Base-by-base conservation (phyloP, 2,797 vertebrate genomes). In the Pelobates cultripes region DNA sequence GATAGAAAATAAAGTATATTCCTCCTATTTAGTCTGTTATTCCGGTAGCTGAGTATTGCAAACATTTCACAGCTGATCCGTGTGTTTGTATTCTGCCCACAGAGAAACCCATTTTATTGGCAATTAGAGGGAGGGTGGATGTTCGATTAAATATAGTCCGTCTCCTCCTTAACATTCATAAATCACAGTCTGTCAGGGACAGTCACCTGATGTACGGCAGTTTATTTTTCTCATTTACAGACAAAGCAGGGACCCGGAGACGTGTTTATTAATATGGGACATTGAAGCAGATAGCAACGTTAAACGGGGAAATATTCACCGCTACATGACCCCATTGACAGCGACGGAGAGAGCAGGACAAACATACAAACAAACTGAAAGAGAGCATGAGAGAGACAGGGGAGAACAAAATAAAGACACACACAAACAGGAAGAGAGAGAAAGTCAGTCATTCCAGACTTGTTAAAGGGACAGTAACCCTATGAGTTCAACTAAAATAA, bases 81-180 rank as follows among this genome's bases (percentile, higher is more conserved):
- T 5, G 45, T 47, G 45, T 15, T 57, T 57, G 3, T 57, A 57
- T 4, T 57, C 55, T 14, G 13, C 55, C 55, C 55, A 57, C 55
- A 57, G 9, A 40, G 53, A 85, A 81, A 88, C 80, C 74, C 61
- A 86, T 82, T 89, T 87, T 79, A 79, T 61, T 69, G 76, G 75
- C 74, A 89, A 91, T 90, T 89, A 91, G 79, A 76, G 53, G 79
- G 82, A 87, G 88, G 88, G 88, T 84, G 86, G 81, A 86, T 87
- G 86, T 78, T 80, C 76, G 55, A 68, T 72, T 74, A 84, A 86
- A 86, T 83, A 79, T 73, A 61, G 6, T 47, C 66, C 61, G 63
- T 74, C 71, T 47, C 40, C 45, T 6, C 71, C 55, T 78, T 57
- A 15, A 43, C 43, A 53, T 45, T 17, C 41, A 53, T 17, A 12